Evolutionary conservation across 2,113 vertebrate species (phyloP), one percentile per base, ranked within the genome.

Genomic region (Tachysurus fulvidraco): DNA sequence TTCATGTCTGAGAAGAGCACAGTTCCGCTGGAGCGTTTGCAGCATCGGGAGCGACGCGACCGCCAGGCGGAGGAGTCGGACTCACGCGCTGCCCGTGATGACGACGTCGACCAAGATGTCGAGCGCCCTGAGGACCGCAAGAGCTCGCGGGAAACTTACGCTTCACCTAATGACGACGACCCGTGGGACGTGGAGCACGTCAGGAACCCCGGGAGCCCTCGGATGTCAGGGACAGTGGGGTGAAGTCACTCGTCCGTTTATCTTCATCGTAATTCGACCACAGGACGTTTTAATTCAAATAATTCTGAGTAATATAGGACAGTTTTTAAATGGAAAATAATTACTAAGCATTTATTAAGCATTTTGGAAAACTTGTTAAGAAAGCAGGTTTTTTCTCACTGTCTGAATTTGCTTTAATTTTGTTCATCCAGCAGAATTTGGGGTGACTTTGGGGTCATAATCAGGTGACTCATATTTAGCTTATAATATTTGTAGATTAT

Each of bases 21-120:
- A 16, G 95, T 99, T 85, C 96, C 97, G 0, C 94, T 99, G 74
- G 93, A 96, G 87, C 95, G 93, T 83, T 97, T 99, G 86, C 88
- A 94, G 88, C 95, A 94, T 90, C 92, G 96, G n/a, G 94, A 97
- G 88, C 97, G 96, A 19, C 93, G 97, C 81, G 97, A 95, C 30
- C 95, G 93, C 0, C 92, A 91, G 77, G 90, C 90, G 65, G 83
- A 84, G 81, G 94, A 90, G 74, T 93, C 90, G 7, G 96, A 97
- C 91, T 97, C 97, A 25, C 93, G 93, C 69, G 94, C 95, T 4
- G 91, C 90, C 59, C 93, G 86, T 78, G 94, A 94, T 81, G 88
- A 90, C 59, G 90, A 92, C 91, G 92, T 92, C 83, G 94, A 95
- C 81, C 83, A 85, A 0, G 94, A 95, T 1, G 59, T 84, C 80